phyloP scores from a whole-genome alignment of 2,888 invertebrate genomes.

The Hetaerina titia region DNA sequence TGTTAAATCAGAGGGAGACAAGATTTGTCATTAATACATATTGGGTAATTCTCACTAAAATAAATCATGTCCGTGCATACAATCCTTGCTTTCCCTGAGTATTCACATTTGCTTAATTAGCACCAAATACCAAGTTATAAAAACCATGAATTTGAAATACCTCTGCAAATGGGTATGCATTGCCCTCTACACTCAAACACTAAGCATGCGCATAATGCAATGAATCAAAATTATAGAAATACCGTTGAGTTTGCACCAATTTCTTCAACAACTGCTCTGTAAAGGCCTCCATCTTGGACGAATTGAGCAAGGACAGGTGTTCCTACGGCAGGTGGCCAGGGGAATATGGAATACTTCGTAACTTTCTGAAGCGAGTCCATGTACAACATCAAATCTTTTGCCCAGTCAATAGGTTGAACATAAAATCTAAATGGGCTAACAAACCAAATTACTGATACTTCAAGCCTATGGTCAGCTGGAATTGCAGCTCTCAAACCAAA shows the following conservation, averaged over 20 bases:
- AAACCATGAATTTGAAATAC: neutral
- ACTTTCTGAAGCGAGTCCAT: slow-evolving; percentile 44
- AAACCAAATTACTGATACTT: slow-evolving; percentile 86
- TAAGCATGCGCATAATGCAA: slow-evolving; percentile 54
- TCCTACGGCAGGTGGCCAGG: slow-evolving; percentile 77
- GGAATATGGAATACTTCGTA: neutral
- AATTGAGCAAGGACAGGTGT: slow-evolving; percentile 85
- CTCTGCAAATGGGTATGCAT: neutral
- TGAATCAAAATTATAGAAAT: slow-evolving; percentile 70
- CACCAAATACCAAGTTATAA: neutral
- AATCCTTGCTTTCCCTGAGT: too few relatives aligned
- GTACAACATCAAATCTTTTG: neutral
- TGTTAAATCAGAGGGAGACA: too few relatives aligned
- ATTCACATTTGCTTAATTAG: neutral
- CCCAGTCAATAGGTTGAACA: slow-evolving; percentile 78
- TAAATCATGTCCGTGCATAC: too few relatives aligned
- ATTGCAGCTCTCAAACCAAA: slow-evolving; percentile 56
- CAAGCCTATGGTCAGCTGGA: slow-evolving; percentile 71
- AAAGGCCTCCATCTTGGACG: slow-evolving; percentile 85
- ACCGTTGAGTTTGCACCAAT: slow-evolving; percentile 31
- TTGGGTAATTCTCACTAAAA: too few relatives aligned
- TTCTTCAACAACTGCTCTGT: slow-evolving; percentile 82
- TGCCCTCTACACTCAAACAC: too few relatives aligned
- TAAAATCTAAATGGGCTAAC: slow-evolving; percentile 87
- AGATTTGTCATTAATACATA: too few relatives aligned